Percentiles rank a stretch among this genome's conserved stretches.
Conservation (phyloP, 2,888 invertebrate genomes). For the Tortricodes alternella region DNA sequence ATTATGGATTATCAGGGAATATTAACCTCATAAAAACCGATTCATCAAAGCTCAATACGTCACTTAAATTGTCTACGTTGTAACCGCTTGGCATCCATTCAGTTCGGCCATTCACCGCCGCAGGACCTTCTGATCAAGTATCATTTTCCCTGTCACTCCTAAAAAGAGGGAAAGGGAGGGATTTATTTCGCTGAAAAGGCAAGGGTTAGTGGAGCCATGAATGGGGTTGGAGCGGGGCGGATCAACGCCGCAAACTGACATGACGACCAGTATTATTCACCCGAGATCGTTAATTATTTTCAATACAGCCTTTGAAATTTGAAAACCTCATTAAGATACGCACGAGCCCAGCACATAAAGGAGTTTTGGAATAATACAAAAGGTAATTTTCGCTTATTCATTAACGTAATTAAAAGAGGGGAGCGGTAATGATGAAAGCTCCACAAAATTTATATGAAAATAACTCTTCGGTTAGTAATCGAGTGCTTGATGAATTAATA, state of each 20-base stretch:
- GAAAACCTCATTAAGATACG: constrained; percentile 78
- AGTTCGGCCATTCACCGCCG: too few species aligned
- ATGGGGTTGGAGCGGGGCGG: constrained; percentile 9
- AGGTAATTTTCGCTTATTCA: constrained; percentile 81
- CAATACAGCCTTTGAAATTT: constrained; percentile 74
- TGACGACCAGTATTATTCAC: constrained; percentile 45
- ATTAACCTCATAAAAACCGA: too few species aligned
- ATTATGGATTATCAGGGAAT: too few species aligned
- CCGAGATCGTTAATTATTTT: constrained; percentile 71
- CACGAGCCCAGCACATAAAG: constrained; percentile 63
- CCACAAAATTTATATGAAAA: constrained; percentile 61
- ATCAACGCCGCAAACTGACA: constrained; percentile 36
- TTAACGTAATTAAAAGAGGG: constrained; percentile 75
- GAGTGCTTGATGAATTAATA: constrained; percentile 9
- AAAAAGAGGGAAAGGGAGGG: neutral
- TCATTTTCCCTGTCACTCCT: neutral
- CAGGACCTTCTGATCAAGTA: too few species aligned
- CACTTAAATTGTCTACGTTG: neutral
- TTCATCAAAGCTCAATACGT: too few species aligned
- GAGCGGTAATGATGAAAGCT: constrained; percentile 60
- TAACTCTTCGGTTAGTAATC: constrained; percentile 39
- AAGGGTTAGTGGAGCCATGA: neutral
- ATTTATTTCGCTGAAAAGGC: neutral
- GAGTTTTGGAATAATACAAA: constrained; percentile 70
- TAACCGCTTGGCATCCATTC: neutral